Base-by-base conservation (phyloP, 2,113 vertebrate genomes). In the Gobio gobio region DNA sequence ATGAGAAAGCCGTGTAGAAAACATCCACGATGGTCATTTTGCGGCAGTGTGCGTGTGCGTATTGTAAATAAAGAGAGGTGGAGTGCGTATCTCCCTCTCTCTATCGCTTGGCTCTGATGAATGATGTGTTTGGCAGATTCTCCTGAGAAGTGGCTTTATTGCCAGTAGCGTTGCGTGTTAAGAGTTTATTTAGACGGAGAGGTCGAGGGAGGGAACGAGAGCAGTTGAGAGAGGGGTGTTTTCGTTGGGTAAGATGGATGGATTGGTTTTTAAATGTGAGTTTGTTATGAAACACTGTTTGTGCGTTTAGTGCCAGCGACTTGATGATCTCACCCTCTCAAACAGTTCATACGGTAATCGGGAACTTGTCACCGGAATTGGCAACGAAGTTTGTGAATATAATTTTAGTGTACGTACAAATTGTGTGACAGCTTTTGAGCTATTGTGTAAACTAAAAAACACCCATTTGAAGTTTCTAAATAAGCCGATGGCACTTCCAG, bases 131-230 rank as follows among this genome's bases (percentile, higher is more conserved):
- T 89, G 88, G 86, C 84, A 73, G 81, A 68, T 77, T 83, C 36
- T 49, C 29, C 72, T 18, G 66, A 84, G 66, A 75, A 74, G 73
- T 29, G 83, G 54, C 58, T 79, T 84, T 54, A 47, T 45, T 86
- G 83, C 83, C 84, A 86, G 84, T 87, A 85, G 76, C 82, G 18
- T 89, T 81, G 86, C 84, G 83, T 90, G 87, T 90, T 72, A 89
- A 87, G 88, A 89, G 87, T 89, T 90, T 90, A 87, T 89, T 90
- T 87, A 90, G 82, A 54, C 40, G 5, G 72, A 45, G 68, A 45
- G 56, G 22, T 83, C 33, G 14, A 29, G 72, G 73, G 43, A 77
- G 85, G 74, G 68, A 82, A 58, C 26, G 9, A 82, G 26, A 78
- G 64, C 45, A 61, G 33, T 78, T 29, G 61, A 45, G 68, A 56